Evolutionary conservation across 1,140 invertebrate species (phyloP).

Genomic region (Mizuhopecten yessoensis): DNA sequence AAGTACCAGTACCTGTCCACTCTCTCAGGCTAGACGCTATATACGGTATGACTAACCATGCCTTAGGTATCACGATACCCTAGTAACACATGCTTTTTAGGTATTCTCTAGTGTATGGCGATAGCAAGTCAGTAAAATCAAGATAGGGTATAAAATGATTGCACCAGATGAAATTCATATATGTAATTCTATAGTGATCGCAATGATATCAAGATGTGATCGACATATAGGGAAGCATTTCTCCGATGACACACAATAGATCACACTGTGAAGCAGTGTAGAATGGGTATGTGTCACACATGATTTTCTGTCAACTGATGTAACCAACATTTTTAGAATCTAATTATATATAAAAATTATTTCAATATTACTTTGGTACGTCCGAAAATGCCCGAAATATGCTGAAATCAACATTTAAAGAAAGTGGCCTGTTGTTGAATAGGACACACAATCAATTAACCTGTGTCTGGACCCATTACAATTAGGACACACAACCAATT

Average conservation of each 20-base stretch:
- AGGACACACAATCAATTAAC: too few species aligned
- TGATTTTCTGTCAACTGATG: background rate
- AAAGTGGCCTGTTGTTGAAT: background rate
- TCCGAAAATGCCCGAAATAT: too few species aligned
- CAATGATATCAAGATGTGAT: background rate
- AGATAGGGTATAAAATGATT: background rate
- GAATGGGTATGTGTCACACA: background rate
- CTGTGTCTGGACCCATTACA: too few species aligned
- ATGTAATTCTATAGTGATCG: background rate
- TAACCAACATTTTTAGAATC: background rate
- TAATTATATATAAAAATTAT: background rate
- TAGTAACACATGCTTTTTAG: background rate
- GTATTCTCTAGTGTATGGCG: background rate
- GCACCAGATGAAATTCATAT: background rate
- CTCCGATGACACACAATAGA: too few species aligned
- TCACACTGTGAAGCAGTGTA: too few species aligned
- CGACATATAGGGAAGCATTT: background rate
- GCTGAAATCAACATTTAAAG: background rate
- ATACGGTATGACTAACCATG: background rate
- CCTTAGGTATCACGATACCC: background rate
- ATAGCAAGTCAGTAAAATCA: background rate
- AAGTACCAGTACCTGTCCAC: too few species aligned
- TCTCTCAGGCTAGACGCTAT: too few species aligned
- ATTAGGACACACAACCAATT: too few species aligned
- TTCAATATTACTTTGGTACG: background rate